Conservation (phyloP, 2,888 invertebrate species). For the Calameuta idolon region DNA sequence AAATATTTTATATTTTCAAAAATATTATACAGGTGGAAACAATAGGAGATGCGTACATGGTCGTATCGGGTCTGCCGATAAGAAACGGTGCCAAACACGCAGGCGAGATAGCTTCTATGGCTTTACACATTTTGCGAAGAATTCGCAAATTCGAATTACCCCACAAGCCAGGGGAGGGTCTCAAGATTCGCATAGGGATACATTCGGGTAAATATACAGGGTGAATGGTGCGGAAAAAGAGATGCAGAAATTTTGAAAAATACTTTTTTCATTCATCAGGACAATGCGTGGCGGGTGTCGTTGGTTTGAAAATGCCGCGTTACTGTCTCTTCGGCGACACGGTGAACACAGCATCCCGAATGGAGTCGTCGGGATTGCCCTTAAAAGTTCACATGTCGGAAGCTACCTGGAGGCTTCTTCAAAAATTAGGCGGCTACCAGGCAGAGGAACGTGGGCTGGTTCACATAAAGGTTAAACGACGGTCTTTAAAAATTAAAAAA, state of each 20-base stretch:
- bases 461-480: conserved; percentile 75
- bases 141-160: conserved; percentile 78
- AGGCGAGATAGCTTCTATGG: conserved; percentile 83
- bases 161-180: conserved; percentile 76
- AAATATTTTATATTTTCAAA: conserved; percentile 14
- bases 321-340: conserved; percentile 89
- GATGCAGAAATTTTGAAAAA: no score
- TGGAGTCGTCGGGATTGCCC: conserved; percentile 83
- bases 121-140: conserved; percentile 78
- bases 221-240: background rate
- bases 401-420: conserved; percentile 75
- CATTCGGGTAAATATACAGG: conserved; percentile 70
- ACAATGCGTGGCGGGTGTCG: conserved; percentile 85
- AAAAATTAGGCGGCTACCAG: conserved; percentile 78
- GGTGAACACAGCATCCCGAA: conserved; percentile 84
- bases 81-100: conserved; percentile 81
- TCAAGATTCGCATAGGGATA: conserved; percentile 80
- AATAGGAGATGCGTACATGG: conserved; percentile 85
- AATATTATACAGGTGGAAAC: conserved; percentile 75
- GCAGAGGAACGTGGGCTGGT: conserved; percentile 80
- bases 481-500: background rate
- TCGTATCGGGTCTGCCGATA: conserved; percentile 82
- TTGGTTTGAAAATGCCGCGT: conserved; percentile 85
- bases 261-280: conserved; percentile 63
- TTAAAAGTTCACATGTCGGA: conserved; percentile 83